Evolutionary conservation across 1,140 invertebrate genomes (phyloP), one percentile per base, ranked within the genome.

Genomic region (Euura lappo): DNA sequence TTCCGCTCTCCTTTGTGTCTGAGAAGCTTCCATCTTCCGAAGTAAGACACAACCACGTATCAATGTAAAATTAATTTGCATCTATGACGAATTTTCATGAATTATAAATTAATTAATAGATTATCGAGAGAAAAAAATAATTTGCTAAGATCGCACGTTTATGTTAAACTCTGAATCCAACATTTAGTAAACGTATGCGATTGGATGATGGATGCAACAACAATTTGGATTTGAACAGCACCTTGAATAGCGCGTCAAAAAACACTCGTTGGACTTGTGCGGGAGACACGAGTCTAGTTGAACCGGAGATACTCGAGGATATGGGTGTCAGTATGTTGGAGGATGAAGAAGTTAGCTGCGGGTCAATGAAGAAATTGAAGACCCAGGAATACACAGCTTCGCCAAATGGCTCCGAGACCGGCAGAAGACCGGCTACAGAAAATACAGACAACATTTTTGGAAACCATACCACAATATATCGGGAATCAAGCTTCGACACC

Each of bases 251-350:
- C 28, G 69, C 72, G 6, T 77, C 77, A 8, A 79, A 79, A 71
- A 77, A 7, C 47, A 71, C 71, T 46, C 80, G 75, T 70, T 87
- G 87, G 87, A 77, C 82, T 3, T 86, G 78, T 75, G 80, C 84
- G 3, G 84, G 78, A 8, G 81, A 87, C 60, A 80, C 79, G 4
- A 87, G 80, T 79, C 71, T 87, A 5, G 84, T 86, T 10, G 85
- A 88, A 71, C 81, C 86, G 28, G 87, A 88, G 71, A 86, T 89
- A 65, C 75, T 89, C 72, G 84, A 87, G 73, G 87, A 88, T 44
- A 85, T 88, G 83, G 87, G 87, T 11, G 87, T 89, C 3, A 80
- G 86, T 65, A 87, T 88, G 82, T 71, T 89, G 13, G 87, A 86
- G 5, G 84, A 87, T 73, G 85, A 84, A 69, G 79, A 79, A 69